Evolutionary conservation across 1,140 invertebrate species (phyloP), one percentile per base, ranked within the genome.

Genomic region (Philaenus spumarius): DNA sequence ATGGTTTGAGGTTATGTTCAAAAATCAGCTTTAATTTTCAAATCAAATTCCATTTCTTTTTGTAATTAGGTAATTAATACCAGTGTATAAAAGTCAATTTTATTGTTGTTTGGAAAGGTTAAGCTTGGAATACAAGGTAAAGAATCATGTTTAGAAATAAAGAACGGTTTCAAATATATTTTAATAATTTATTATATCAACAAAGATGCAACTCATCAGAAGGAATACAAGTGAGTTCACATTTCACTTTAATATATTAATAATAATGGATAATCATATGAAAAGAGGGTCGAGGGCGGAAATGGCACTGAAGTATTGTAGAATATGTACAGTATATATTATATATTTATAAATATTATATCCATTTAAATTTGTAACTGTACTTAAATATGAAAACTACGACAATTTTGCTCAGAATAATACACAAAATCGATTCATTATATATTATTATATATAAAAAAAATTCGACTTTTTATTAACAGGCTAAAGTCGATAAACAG

Each of bases 101-200:
- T n/a, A n/a, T n/a, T n/a, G n/a, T n/a, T n/a, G n/a, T n/a, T n/a
- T n/a, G n/a, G n/a, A n/a, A n/a, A n/a, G n/a, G n/a, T n/a, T n/a
- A n/a, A n/a, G n/a, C n/a, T n/a, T n/a, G n/a, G n/a, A n/a, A n/a
- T n/a, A n/a, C n/a, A n/a, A n/a, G n/a, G n/a, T n/a, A 30, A 30
- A 30, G 3, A 30, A 30, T 30, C 9, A 3, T 30, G 3, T 30
- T 30, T 30, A 30, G 26, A 30, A 30, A 30, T 30, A 30, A 30
- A 30, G 9, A 30, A 30, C 26, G 9, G 26, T 30, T 30, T 30
- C 26, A 30, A 30, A 30, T 30, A 45, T 52, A 43, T 52, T 53
- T 59, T 59, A 59, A 59, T 59, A 59, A 59, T 62, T 62, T 59
- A 62, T 62, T 62, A 48, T 62, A 62, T 62, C 57, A 62, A 62